A percentile compares a stretch with the other conserved stretches of the same genome.
Evolutionary conservation across 2,797 vertebrate species (phyloP).

Genomic region (Leontopithecus rosalia): DNA sequence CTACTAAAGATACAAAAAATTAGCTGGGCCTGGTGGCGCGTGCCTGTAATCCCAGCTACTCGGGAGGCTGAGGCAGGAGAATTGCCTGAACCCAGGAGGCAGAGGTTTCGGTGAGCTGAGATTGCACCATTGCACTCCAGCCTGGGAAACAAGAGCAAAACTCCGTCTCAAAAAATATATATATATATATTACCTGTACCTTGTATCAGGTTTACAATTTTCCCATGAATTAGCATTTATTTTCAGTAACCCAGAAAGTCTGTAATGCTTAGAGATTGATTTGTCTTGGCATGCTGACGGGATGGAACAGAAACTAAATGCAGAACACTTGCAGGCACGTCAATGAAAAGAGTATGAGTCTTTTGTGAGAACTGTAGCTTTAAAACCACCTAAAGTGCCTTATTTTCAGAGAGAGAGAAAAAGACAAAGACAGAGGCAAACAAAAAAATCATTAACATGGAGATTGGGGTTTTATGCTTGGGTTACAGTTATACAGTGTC

Average conservation of each 20-base stretch:
- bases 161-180: background rate
- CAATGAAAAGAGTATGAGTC: background rate
- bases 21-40: too few species aligned
- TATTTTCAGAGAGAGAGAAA: background rate
- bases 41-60: too few species aligned
- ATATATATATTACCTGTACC: background rate
- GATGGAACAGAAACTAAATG: conserved; percentile 27
- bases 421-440: background rate
- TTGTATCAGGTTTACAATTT: background rate
- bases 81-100: too few species aligned
- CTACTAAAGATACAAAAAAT: too few species aligned
- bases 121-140: too few species aligned
- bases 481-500: background rate
- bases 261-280: background rate
- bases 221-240: background rate
- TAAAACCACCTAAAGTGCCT: background rate
- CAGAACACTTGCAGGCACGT: background rate
- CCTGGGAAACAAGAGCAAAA: too few species aligned
- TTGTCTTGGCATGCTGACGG: background rate
- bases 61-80: too few species aligned
- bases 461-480: background rate
- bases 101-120: too few species aligned
- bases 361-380: background rate
- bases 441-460: background rate
- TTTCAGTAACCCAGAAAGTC: conserved; percentile 38